Base-by-base conservation (phyloP, 2,113 vertebrate genomes). In the Vulpes lagopus region DNA sequence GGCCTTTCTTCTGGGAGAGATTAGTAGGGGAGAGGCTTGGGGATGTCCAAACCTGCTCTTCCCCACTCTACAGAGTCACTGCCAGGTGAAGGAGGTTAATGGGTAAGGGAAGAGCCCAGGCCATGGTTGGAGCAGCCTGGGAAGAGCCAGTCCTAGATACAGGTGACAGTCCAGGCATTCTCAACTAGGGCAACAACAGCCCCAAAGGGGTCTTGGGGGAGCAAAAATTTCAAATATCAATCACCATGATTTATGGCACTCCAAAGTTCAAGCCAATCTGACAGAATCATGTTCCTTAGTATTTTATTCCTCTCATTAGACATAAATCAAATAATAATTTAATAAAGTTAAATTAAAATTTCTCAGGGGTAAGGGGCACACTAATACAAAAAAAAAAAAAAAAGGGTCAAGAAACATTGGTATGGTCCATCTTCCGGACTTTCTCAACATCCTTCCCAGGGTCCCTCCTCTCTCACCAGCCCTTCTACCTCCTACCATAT, bases 261-360 rank as follows among this genome's bases (percentile, higher is more conserved):
- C 49, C 81, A 71, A 64, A 95, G 25, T 32, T 19, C 74, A 76
- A 67, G 8, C 27, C 43, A 11, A n/a, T 15, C n/a, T 78, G 30
- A 85, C 27, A 93, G 76, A 85, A 84, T 62, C 57, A 94, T 19
- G 80, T 81, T 80, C 23, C 23, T 83, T 74, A 30, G 49, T 25
- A 71, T 82, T 80, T 86, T 23, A 57, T 95, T 83, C 71, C 14
- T 95, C 67, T 89, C 14, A 80, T 76, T 89, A 88, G 57, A 87
- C 95, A 74, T 16, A 53, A 60, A 57, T 30, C 57, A 49, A 69
- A 64, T 85, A 55, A 60, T 95, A 92, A 57, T 74, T 79, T 81
- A 57, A 86, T 57, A 81, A 94, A 81, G 51, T 87, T 83, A 59
- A 76, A 69, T 76, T 59, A 76, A 25, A 90, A 11, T 78, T 35